phyloP scores from a whole-genome alignment of 2,888 invertebrate species.

The Acleris literana region DNA sequence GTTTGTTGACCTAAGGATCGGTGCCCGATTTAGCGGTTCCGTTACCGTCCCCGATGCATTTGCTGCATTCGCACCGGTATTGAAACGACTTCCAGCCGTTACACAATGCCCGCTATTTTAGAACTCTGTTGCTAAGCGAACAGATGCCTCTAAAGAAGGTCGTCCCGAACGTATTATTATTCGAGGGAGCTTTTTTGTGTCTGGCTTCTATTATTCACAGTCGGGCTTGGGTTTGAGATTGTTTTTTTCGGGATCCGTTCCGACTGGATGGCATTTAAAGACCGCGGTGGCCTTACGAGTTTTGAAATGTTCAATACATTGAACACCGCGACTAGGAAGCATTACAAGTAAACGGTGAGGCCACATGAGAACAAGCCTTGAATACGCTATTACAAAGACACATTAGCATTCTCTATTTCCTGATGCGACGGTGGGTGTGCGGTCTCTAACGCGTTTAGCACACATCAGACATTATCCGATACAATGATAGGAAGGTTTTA shows the following conservation, averaged over 20 bases:
- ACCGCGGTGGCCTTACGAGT: slow-evolving; percentile 6
- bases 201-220: slow-evolving; percentile 30
- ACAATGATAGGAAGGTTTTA: slow-evolving; percentile 56
- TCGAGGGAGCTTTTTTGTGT: slow-evolving; percentile 43
- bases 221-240: slow-evolving; percentile 15
- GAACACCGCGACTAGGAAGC: slow-evolving; percentile 63
- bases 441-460: slow-evolving; percentile 58
- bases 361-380: slow-evolving; percentile 77
- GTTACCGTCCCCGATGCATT: slow-evolving; percentile 66
- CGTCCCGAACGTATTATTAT: slow-evolving; percentile 49
- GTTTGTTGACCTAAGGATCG: slow-evolving; percentile 58
- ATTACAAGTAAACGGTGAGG: slow-evolving; percentile 71
- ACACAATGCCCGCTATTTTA: slow-evolving; percentile 67
- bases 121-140: slow-evolving; percentile 59
- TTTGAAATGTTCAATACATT: slow-evolving; percentile 37
- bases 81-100: slow-evolving; percentile 59
- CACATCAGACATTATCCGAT: slow-evolving; percentile 51
- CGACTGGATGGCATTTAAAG: slow-evolving; percentile 29
- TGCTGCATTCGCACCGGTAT: slow-evolving; percentile 56
- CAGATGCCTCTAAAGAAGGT: slow-evolving; percentile 53
- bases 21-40: slow-evolving; percentile 58
- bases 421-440: slow-evolving; percentile 67
- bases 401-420: slow-evolving; percentile 80
- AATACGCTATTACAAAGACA: slow-evolving; percentile 77
- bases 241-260: slow-evolving; percentile 24